Conservation (phyloP, 2,797 vertebrate genomes). For the Bryconaethiops microstoma region DNA sequence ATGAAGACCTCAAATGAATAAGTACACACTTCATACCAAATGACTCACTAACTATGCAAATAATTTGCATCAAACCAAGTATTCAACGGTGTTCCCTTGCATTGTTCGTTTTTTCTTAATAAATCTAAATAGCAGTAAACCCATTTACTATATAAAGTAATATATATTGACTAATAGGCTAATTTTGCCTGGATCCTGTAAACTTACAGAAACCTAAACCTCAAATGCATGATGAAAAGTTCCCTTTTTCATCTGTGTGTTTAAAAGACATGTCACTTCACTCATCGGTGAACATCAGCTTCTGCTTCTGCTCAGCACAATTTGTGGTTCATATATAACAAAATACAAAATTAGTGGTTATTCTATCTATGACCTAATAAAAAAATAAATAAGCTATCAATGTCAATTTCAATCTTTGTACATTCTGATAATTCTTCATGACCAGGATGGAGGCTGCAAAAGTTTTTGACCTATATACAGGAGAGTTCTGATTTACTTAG, state of each 20-base stretch:
- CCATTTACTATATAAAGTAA: not conserved
- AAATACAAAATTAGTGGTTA: conserved; percentile 13
- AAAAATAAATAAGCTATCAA: not conserved
- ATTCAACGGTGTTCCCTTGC: no score
- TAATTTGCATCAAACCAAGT: no score
- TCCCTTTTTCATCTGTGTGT: not conserved
- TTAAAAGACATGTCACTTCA: not conserved
- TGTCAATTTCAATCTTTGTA: not conserved
- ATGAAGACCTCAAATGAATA: no score
- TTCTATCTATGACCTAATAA: not conserved
- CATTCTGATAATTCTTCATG: not conserved
- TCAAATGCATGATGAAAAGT: not conserved
- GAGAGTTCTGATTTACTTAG: conserved; percentile 4
- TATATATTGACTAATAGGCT: no score
- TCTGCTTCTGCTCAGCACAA: no score
- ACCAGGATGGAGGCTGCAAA: no score
- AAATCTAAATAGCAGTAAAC: no score
- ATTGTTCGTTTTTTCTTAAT: no score
- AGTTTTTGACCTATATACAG: not conserved
- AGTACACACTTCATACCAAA: no score
- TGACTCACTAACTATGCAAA: no score
- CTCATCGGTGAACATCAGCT: not conserved
- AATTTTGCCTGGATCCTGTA: not conserved
- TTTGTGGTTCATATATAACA: not conserved
- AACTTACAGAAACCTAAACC: not conserved